These are phyloP conservation scores for Polietes domitor DNA, from an alignment of 2,888 invertebrate species.

Conservation along the genomic window DNA sequence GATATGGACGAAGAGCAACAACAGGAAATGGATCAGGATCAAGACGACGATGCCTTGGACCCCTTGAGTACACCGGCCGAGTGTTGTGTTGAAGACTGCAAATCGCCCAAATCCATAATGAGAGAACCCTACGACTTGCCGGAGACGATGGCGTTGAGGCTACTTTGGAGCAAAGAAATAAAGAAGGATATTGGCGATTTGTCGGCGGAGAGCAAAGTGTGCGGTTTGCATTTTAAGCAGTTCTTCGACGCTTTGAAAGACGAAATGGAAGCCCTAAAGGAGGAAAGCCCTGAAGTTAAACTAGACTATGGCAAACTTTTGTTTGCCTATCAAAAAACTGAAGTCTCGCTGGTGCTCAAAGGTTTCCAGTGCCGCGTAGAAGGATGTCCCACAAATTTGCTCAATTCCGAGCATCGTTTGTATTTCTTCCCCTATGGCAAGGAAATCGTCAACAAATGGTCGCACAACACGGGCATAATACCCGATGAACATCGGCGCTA, in stretches of 20 bases:
- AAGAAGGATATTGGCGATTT: constrained; percentile 37
- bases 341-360: constrained; percentile 60
- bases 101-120: constrained; percentile 65
- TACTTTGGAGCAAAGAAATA: constrained; percentile 63
- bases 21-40: not conserved
- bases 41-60: constrained; percentile 41
- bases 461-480: constrained; percentile 72
- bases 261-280: constrained; percentile 39
- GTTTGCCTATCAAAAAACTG: constrained; percentile 61
- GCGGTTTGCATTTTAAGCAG: constrained; percentile 68
- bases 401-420: constrained; percentile 70
- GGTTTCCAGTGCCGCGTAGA: constrained; percentile 67
- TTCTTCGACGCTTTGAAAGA: constrained; percentile 52
- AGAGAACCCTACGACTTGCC: constrained; percentile 68
- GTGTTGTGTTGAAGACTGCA: constrained; percentile 59
- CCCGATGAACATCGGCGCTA: constrained; percentile 71
- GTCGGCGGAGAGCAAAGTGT: constrained; percentile 60
- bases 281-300: constrained; percentile 23
- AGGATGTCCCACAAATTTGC: constrained; percentile 60
- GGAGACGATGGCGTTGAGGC: constrained; percentile 46
- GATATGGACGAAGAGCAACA: not conserved
- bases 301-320: constrained; percentile 51
- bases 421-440: constrained; percentile 71
- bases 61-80: constrained; percentile 46
- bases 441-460: constrained; percentile 73